Evolutionary conservation across 2,888 invertebrate species (phyloP).

Genomic region (Gnatocerus cornutus): DNA sequence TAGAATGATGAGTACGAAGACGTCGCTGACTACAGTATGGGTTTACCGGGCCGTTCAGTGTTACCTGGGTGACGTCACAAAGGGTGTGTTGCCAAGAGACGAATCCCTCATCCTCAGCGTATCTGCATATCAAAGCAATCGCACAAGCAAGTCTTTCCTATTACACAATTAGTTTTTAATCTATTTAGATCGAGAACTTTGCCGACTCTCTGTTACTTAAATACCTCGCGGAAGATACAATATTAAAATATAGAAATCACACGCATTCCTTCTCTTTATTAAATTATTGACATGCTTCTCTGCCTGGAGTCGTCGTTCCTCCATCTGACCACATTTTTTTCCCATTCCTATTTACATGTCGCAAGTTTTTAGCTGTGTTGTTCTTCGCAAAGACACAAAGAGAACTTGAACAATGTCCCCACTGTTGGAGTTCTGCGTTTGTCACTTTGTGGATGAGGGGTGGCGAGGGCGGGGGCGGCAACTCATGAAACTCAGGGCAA

Average conservation of each 20-base stretch:
- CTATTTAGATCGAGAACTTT: constrained; percentile 51
- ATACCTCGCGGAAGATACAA: constrained; percentile 64
- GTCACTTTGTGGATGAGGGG: constrained; percentile 50
- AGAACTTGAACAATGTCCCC: constrained; percentile 53
- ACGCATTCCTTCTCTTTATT: constrained; percentile 66
- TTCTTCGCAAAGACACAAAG: constrained; percentile 36
- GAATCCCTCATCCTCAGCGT: constrained; percentile 65
- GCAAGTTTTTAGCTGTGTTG: background rate
- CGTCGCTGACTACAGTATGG: constrained; percentile 40
- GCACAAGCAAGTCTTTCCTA: constrained; percentile 61
- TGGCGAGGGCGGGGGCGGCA: constrained; percentile 52
- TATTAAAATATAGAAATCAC: constrained; percentile 67
- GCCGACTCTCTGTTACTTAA: constrained; percentile 59
- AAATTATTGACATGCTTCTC: constrained; percentile 66
- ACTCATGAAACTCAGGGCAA: constrained; percentile 65
- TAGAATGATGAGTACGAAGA: constrained; percentile 45
- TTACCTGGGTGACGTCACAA: constrained; percentile 71
- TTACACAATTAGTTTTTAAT: constrained; percentile 62
- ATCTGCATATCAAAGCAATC: constrained; percentile 68
- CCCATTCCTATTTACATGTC: background rate
- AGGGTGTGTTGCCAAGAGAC: constrained; percentile 70
- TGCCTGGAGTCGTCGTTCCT: background rate
- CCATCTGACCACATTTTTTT: background rate
- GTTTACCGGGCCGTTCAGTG: constrained; percentile 54
- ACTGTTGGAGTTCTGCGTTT: constrained; percentile 57